phyloP scores from a whole-genome alignment of 2,113 vertebrate genomes.

The Anser cygnoides region DNA sequence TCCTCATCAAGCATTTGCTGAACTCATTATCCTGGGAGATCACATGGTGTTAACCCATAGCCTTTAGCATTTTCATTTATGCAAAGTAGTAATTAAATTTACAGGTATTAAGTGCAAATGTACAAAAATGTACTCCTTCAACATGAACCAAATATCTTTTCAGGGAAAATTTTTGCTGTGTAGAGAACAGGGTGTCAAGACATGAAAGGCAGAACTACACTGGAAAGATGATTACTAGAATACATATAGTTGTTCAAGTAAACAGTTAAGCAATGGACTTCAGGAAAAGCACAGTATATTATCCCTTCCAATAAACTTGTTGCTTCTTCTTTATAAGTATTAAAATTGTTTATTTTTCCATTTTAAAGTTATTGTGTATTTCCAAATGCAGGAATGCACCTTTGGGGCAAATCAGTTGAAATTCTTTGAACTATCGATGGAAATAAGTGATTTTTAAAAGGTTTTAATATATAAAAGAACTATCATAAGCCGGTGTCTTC shows the following conservation, averaged over 20 bases:
- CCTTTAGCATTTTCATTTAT: neutral
- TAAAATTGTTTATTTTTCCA: neutral
- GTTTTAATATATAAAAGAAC: neutral
- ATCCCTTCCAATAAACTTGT: neutral
- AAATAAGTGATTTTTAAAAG: neutral
- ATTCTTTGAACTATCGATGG: neutral
- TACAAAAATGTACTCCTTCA: neutral
- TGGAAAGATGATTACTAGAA: neutral
- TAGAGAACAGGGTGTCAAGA: neutral
- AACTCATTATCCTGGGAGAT: slow-evolving; percentile 30
- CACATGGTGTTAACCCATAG: neutral
- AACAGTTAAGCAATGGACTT: neutral
- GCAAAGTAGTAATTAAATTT: neutral
- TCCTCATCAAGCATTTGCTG: slow-evolving; percentile 64
- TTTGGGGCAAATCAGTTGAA: neutral
- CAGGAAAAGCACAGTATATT: neutral
- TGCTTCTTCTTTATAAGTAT: neutral
- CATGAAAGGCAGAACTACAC: neutral
- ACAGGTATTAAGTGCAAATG: neutral
- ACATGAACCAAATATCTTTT: neutral
- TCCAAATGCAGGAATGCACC: neutral
- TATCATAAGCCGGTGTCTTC: neutral
- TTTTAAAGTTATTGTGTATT: neutral
- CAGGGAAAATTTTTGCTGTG: neutral
- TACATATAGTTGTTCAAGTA: neutral